Evolutionary conservation across 1,140 invertebrate species (phyloP), one percentile per base, ranked within the genome.

Genomic region (Pogonomyrmex californicus): DNA sequence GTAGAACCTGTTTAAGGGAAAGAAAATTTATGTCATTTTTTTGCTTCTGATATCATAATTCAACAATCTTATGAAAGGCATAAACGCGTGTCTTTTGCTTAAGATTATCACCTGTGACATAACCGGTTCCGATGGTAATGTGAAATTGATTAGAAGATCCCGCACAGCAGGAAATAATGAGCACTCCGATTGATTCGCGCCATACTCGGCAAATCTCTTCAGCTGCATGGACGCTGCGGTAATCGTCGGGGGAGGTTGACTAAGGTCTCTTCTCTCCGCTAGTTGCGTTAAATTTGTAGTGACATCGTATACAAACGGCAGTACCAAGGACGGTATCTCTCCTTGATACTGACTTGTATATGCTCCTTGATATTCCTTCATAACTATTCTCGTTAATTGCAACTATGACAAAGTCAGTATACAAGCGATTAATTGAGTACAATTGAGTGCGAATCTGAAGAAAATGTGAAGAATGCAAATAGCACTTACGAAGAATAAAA

Each of bases 271-370:
- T 91, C 97, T 97, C 89, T 99, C 98, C 2, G 98, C 98, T 70
- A 99, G 95, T 91, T 98, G 97, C 5, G 98, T 98, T 9, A 97
- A 95, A 95, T 99, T 99, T 23, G 97, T 97, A 87, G 96, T 97
- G 60, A 98, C 96, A 93, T 99, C 98, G 93, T 99, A 99, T 10
- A 99, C 97, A 54, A 99, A 95, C 1, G 98, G 98, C 85, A 99
- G 95, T 9, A 99, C 97, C 36, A 99, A 93, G 4, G 98, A 97
- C 9, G 97, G 97, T 23, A 98, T 97, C 88, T 98, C 98, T 36
- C 96, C 95, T 70, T 96, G 96, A 88, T 97, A 96, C 23, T 96
- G 96, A 23, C 23, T 23, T 23, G 23, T 23, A 23, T 23, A 23
- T 23, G 23, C 23, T 23, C 23, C 23, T 23, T 23, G 23, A 23